These are phyloP conservation scores for Catocala sponsa DNA, from an alignment of 2,888 invertebrate species.

Conservation along the genomic window DNA sequence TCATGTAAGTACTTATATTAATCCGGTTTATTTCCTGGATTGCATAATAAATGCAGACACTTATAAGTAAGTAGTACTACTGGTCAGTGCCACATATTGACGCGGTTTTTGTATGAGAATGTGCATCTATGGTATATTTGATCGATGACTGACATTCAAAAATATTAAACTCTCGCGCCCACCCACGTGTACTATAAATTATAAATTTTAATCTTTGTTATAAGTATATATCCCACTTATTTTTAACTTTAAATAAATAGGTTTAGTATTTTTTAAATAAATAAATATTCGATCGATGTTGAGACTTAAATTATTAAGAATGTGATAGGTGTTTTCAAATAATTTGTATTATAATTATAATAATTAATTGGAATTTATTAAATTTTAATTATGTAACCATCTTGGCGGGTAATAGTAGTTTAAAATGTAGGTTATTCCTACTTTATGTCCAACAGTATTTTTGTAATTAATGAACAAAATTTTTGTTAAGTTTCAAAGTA, in stretches of 20 bases:
- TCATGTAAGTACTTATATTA: no score
- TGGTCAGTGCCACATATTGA: no score
- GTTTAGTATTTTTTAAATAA: slow-evolving; percentile 57
- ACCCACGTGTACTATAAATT: slow-evolving; percentile 15
- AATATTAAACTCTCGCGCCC: slow-evolving; percentile 19
- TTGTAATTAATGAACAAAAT: slow-evolving; percentile 62
- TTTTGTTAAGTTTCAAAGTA: slow-evolving; percentile 29
- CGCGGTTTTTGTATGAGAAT: no score
- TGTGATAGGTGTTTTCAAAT: slow-evolving; percentile 76
- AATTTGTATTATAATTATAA: slow-evolving; percentile 60
- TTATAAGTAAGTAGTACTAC: no score
- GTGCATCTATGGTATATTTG: no score
- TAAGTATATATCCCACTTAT: slow-evolving; percentile 21
- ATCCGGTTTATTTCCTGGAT: no score
- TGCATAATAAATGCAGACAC: no score
- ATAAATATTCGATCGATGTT: slow-evolving; percentile 71
- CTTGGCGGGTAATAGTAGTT: slow-evolving; percentile 50
- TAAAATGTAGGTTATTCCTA: slow-evolving; percentile 66
- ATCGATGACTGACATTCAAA: slow-evolving; percentile 39
- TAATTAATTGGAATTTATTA: slow-evolving; percentile 58
- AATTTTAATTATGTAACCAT: slow-evolving; percentile 52
- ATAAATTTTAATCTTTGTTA: slow-evolving; percentile 11
- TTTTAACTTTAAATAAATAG: slow-evolving; percentile 22
- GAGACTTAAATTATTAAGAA: slow-evolving; percentile 70
- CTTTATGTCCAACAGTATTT: slow-evolving; percentile 67